Evolutionary conservation across 2,888 invertebrate genomes (phyloP), one percentile per base, ranked within the genome.

Genomic region (Mythimna vitellina): DNA sequence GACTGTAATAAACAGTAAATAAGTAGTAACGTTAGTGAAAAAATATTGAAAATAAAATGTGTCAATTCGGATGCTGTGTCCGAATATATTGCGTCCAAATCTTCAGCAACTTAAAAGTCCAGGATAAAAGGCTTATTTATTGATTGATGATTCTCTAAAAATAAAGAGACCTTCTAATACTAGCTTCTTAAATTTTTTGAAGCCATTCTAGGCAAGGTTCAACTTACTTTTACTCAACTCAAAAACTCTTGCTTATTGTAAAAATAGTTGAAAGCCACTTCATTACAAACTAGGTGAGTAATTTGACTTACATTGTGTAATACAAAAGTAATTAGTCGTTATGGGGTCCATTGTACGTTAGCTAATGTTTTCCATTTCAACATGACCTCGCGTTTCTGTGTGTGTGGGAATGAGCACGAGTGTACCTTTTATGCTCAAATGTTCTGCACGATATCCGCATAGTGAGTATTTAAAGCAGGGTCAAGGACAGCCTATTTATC

Each of bases 391-490:
- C 66, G 78, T 83, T 81, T 84, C 76, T 86, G 83, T 85, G 79
- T 75, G 65, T 73, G 91, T 92, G 92, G 88, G 92, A 93, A 93
- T 88, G 86, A 77, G 91, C 70, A 88, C 92, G 85, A 66, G 68
- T 76, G 73, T 81, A 86, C 80, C 68, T 83, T 81, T 75, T 81
- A 77, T 65, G 77, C 76, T 73, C 68, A 73, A 78, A 83, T 70
- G 69, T 80, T 74, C 64, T 72, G 64, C 61, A 83, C 78, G 68
- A 73, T 73, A 72, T 73, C 54, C 63, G 70, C 76, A 65, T 53
- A 78, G 58, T 70, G 68, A 67, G 78, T 73, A 49, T 78, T 76
- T 84, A 66, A 72, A 69, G 76, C 67, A 82, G 79, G 80, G 85
- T 85, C 82, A 85, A 84, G 86, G 80, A 49, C 69, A 35, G 12